A percentile compares a stretch with the other conserved stretches of the same genome.
Evolutionary conservation across 1,140 invertebrate species (phyloP).

Genomic region (Globodera rostochiensis): DNA sequence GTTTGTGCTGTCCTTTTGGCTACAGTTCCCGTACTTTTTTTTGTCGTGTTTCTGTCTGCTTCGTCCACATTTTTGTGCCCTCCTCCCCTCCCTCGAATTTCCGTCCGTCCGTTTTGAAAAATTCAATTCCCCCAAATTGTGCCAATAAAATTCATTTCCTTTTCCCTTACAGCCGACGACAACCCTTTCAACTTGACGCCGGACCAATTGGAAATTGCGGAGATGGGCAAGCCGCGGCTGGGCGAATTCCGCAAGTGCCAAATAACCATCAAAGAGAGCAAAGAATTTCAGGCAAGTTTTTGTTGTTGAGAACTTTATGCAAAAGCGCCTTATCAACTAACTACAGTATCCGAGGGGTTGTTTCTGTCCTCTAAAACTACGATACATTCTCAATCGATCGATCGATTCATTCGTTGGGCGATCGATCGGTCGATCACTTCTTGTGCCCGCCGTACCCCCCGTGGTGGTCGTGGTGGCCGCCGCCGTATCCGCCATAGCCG

Average conservation of each 20-base stretch:
- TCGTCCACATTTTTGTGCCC: conserved; percentile 11
- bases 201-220: conserved; percentile 81
- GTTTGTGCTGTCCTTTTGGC: conserved; percentile 1
- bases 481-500: conserved; percentile 28
- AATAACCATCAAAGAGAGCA: conserved; percentile 90
- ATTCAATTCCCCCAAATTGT: background rate
- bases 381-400: background rate
- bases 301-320: no score
- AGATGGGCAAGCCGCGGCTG: conserved; percentile 81
- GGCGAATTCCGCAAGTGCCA: conserved; percentile 82
- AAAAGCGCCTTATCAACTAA: no score
- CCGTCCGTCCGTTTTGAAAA: background rate
- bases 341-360: no score
- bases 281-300: conserved; percentile 92
- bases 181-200: conserved; percentile 68
- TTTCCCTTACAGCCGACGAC: conserved; percentile 31
- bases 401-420: background rate
- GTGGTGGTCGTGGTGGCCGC: conserved; percentile 20
- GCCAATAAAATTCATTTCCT: no score
- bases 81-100: background rate
- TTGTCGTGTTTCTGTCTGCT: conserved; percentile 22
- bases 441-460: conserved; percentile 14
- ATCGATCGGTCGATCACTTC: background rate
- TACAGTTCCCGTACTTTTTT: conserved; percentile 2
- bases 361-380: no score